phyloP scores from a whole-genome alignment of 2,888 invertebrate genomes.

The Globia sparganii region DNA sequence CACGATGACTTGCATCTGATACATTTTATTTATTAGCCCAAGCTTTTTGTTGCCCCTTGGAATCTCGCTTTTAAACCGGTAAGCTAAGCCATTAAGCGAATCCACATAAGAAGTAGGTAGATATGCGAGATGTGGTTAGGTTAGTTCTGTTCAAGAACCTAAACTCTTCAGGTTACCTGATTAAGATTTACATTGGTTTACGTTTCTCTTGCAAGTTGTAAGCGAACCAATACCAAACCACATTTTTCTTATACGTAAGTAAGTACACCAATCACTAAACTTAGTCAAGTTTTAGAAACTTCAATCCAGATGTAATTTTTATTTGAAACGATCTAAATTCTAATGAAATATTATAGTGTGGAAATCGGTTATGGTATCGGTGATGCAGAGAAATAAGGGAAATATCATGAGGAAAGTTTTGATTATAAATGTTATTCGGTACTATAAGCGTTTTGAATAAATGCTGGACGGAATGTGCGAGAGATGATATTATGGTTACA shows the following conservation, averaged over 20 bases:
- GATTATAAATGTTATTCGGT: background rate
- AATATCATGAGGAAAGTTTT: background rate
- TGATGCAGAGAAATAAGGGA: background rate
- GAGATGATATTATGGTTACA: background rate
- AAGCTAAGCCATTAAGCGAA: conserved; percentile 71
- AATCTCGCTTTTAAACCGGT: conserved; percentile 86
- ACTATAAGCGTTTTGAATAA: background rate
- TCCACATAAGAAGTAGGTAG: conserved; percentile 53
- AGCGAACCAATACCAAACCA: background rate
- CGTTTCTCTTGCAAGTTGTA: background rate
- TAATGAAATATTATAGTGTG: conserved; percentile 18
- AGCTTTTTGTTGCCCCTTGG: conserved; percentile 80
- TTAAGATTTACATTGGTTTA: background rate
- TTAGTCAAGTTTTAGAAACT: background rate
- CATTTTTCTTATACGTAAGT: background rate
- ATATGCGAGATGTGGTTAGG: background rate
- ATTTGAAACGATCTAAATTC: conserved; percentile 5
- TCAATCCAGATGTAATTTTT: background rate
- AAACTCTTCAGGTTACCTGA: background rate
- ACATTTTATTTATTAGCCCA: conserved; percentile 77
- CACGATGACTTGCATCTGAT: conserved; percentile 85
- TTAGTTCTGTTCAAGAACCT: background rate
- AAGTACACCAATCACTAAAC: background rate
- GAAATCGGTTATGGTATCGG: conserved; percentile 5
- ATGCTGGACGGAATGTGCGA: background rate